These are phyloP conservation scores for Tricholaema leucomelas DNA, from an alignment of 2,113 vertebrate species.

Conservation along the genomic window DNA sequence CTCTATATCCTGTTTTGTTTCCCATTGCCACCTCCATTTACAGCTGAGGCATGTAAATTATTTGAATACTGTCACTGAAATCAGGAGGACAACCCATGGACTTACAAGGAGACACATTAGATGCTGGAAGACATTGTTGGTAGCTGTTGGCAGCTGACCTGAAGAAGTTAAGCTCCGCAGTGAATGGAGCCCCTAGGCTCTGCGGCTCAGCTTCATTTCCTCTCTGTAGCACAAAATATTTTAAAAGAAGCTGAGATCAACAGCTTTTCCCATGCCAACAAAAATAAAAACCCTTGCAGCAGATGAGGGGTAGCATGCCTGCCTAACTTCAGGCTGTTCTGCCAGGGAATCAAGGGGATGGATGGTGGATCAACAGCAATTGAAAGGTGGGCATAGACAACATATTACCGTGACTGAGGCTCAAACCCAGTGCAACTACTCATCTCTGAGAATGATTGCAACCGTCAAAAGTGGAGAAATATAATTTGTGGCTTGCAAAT, in stretches of 20 bases:
- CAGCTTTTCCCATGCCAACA: background rate
- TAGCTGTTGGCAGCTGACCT: conserved; percentile 28
- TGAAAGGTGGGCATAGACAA: background rate
- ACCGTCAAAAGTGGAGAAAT: background rate
- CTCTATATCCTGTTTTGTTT: background rate
- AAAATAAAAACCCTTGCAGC: background rate
- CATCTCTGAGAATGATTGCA: background rate
- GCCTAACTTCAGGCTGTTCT: background rate
- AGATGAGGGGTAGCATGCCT: background rate
- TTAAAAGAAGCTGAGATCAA: conserved; percentile 29
- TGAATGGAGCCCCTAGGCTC: background rate
- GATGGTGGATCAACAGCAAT: background rate
- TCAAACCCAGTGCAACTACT: background rate
- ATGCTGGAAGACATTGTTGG: background rate
- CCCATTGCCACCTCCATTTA: background rate
- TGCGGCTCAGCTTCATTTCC: background rate
- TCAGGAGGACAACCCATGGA: background rate
- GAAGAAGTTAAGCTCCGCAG: background rate
- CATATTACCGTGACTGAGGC: background rate
- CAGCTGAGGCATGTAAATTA: background rate
- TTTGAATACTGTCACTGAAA: background rate
- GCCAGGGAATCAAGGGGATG: background rate
- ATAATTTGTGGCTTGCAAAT: background rate
- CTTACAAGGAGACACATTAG: background rate
- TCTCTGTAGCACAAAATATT: conserved; percentile 24